phyloP scores from a whole-genome alignment of 1,140 invertebrate species.

The Patella vulgata region DNA sequence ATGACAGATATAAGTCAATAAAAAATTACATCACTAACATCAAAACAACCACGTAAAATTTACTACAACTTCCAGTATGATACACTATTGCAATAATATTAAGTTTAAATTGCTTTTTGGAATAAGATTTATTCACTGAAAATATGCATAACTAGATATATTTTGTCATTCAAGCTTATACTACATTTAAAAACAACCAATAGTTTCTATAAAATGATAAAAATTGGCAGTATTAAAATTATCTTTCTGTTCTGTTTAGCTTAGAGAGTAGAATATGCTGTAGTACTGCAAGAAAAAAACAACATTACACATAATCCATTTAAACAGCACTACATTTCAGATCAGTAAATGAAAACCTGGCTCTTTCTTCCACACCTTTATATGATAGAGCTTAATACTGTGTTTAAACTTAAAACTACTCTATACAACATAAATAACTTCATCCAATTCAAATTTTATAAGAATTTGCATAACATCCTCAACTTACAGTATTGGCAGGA shows the following conservation, averaged over 20 bases:
- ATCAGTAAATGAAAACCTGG: background rate
- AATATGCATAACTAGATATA: too few species aligned
- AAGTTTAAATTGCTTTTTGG: too few species aligned
- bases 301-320: background rate
- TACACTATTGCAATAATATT: too few species aligned
- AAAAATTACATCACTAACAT: too few species aligned
- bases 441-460: background rate
- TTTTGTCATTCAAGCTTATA: too few species aligned
- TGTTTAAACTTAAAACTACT: background rate
- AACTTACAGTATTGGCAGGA: conserved; percentile 57
- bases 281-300: conserved; percentile 34
- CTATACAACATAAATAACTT: background rate
- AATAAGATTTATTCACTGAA: too few species aligned
- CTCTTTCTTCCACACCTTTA: background rate
- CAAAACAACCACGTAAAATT: too few species aligned
- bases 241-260: conserved; percentile 50
- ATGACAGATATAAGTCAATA: too few species aligned
- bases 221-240: too few species aligned
- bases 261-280: conserved; percentile 44
- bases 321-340: background rate
- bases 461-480: conserved; percentile 6
- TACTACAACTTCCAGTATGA: too few species aligned
- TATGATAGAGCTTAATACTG: background rate
- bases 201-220: too few species aligned
- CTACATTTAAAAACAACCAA: too few species aligned